Conservation (phyloP, 2,113 vertebrate genomes). For the Pandion haliaetus region DNA sequence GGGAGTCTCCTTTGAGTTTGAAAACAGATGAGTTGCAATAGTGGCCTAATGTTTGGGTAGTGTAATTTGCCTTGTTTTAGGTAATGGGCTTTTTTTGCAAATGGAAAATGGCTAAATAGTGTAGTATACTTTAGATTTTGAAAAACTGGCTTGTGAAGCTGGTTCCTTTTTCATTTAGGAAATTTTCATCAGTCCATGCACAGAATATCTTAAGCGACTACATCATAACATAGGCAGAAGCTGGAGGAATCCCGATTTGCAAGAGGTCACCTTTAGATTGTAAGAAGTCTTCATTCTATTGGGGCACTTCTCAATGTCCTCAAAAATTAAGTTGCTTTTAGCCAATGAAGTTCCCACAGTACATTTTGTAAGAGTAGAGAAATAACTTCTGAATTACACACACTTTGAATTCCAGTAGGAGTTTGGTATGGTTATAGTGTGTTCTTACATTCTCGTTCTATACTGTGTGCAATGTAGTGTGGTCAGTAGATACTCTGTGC, state of each 20-base stretch:
- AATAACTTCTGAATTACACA: not conserved
- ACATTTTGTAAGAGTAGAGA: not conserved
- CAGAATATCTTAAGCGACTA: not conserved
- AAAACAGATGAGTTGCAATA: not conserved
- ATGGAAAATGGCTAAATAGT: not conserved
- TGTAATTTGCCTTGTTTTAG: not conserved
- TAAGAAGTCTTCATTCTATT: not conserved
- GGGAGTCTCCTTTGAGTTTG: not conserved
- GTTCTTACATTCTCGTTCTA: not conserved
- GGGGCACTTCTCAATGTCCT: not conserved
- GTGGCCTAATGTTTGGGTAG: not conserved
- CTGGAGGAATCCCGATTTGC: not conserved
- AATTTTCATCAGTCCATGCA: not conserved
- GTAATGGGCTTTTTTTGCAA: not conserved
- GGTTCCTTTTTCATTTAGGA: not conserved
- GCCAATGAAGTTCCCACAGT: not conserved
- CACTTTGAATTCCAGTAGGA: not conserved
- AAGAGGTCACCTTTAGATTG: not conserved
- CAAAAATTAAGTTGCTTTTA: not conserved
- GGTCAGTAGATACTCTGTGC: not conserved
- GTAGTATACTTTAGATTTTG: not conserved
- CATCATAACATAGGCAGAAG: not conserved
- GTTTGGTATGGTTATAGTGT: not conserved
- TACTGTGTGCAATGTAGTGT: rapidly evolving
- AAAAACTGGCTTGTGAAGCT: not conserved